Evolutionary conservation across 2,888 invertebrate species (phyloP), one percentile per base, ranked within the genome.

Genomic region (Latrodectus hesperus): DNA sequence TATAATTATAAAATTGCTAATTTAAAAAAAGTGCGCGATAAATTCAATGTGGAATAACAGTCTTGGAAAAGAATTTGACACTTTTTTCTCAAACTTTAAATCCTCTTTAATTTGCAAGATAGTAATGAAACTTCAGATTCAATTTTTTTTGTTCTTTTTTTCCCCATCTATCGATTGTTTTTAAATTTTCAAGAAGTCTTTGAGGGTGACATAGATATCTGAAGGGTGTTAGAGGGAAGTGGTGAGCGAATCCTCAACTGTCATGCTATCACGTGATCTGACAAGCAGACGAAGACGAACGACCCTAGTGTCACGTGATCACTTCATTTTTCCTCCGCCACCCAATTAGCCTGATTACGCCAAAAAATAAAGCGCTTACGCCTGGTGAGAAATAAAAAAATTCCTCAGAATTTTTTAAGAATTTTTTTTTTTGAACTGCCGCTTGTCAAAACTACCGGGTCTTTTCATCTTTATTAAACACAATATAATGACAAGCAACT

Each of bases 401-500:
- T 17, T 9, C 16, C 17, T 11, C 49, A 11, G 49, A 51, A 65
- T 80, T 73, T 76, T 68, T 17, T 1, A 65, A 73, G 12, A 9
- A 9, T 53, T 68, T 75, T 82, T 74, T 70, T 87, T 84, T 77
- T 77, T 65, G 64, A n/a, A 22, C 51, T 38, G n/a, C 70, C 73
- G n/a, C 77, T 38, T 77, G 84, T 87, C 86, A 87, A 81, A 87
- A 77, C 71, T 82, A 73, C 86, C 77, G 75, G 64, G 76, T 77
- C 77, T 87, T 87, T 87, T 87, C 81, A 81, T 87, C 86, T 87
- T 87, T 87, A 87, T 87, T 87, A 87, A 87, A 87, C 86, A 87
- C 86, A 87, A 81, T 87, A 87, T 87, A 87, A 82, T 87, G 86
- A 87, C 86, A 87, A 86, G 85, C 73, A 86, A 67, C 76, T 38